phyloP scores from a whole-genome alignment of 2,888 invertebrate genomes.

The Volucella inanis region DNA sequence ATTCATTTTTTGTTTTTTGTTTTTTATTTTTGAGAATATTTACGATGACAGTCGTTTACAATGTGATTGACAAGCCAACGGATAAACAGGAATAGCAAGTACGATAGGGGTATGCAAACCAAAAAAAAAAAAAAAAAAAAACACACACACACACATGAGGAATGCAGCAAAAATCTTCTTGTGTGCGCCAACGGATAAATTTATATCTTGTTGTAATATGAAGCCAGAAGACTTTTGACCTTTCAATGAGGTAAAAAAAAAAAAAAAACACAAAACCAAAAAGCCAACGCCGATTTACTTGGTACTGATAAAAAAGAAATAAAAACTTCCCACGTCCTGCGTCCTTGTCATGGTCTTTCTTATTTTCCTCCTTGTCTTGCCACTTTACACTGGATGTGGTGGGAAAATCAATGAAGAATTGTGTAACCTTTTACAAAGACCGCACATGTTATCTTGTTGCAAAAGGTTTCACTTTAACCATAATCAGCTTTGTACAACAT shows the following conservation, averaged over 20 bases:
- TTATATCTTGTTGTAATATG: conserved; percentile 72
- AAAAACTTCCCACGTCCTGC: conserved; percentile 7
- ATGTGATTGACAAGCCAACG: conserved; percentile 74
- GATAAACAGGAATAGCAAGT: conserved; percentile 67
- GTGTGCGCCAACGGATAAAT: conserved; percentile 71
- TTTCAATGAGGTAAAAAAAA: conserved; percentile 42
- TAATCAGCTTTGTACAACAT: conserved; percentile 46
- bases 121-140: conserved; percentile 14
- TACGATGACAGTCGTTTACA: conserved; percentile 75
- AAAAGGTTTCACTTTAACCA: conserved; percentile 55
- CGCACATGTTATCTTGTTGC: conserved; percentile 70
- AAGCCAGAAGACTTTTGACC: conserved; percentile 74
- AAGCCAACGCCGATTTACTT: not conserved
- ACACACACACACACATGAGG: conserved; percentile 40
- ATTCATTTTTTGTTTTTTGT: conserved; percentile 16
- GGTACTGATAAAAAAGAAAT: conserved; percentile 3
- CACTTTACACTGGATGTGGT: conserved; percentile 19
- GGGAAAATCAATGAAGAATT: conserved; percentile 73
- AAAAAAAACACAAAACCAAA: conserved; percentile 16
- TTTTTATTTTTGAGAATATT: conserved; percentile 62
- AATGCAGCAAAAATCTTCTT: conserved; percentile 65
- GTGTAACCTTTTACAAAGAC: conserved; percentile 72
- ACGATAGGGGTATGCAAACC: conserved; percentile 27
- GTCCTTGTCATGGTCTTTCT: no score
- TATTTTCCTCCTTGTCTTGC: conserved; percentile 1